These are phyloP conservation scores for Ophion ellenae DNA, from an alignment of 2,888 invertebrate species.

Conservation along the genomic window DNA sequence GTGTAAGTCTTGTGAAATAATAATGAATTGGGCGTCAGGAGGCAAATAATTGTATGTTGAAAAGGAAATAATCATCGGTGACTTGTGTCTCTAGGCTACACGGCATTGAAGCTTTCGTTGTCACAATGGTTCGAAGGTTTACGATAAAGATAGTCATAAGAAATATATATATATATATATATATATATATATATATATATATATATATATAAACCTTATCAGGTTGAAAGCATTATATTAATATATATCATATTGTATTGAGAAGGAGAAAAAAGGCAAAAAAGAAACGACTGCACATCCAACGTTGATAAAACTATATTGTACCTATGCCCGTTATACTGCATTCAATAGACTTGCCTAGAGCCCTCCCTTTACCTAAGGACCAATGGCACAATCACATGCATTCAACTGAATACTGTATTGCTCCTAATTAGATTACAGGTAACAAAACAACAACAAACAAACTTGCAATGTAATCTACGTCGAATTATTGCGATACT, in stretches of 20 bases:
- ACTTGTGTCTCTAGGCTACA: conserved; percentile 74
- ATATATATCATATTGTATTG: conserved; percentile 74
- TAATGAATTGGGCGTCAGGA: conserved; percentile 59
- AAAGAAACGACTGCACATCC: conserved; percentile 78
- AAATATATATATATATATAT: conserved; percentile 74
- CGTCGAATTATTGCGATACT: conserved; percentile 73
- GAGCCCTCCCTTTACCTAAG: conserved; percentile 81
- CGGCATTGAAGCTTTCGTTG: conserved; percentile 79
- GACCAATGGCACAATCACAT: conserved; percentile 83
- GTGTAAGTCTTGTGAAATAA: conserved; percentile 66
- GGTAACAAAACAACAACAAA: conserved; percentile 28
- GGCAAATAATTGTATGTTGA: conserved; percentile 61
- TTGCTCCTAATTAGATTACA: conserved; percentile 78
- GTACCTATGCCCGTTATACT: conserved; percentile 80
- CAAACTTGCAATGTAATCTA: conserved; percentile 72
- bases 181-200: conserved; percentile 76
- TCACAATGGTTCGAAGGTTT: conserved; percentile 66
- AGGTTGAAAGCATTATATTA: conserved; percentile 51
- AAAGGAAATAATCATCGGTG: conserved; percentile 65
- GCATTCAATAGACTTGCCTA: conserved; percentile 82
- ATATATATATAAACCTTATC: conserved; percentile 72
- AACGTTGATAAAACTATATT: conserved; percentile 82
- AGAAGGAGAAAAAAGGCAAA: conserved; percentile 68
- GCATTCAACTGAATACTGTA: conserved; percentile 80
- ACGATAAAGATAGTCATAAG: conserved; percentile 70